Evolutionary conservation across 92 coral and sea anemone species (phyloP), one percentile per base, ranked within the genome.

Genomic region (Porites cylindrica): DNA sequence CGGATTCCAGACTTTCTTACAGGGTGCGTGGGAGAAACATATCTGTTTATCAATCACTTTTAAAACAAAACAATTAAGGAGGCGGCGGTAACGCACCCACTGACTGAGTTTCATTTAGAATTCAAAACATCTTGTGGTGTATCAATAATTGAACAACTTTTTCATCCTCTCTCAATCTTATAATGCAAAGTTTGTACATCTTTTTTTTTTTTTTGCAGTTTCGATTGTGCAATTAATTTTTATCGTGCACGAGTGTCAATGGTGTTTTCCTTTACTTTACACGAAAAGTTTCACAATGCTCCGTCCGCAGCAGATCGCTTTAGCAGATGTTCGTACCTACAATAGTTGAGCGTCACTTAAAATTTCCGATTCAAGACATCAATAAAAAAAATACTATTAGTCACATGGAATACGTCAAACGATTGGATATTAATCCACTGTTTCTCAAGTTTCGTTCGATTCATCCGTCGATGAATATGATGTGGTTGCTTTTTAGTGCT

Each of bases 61-160:
- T 38, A 38, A 38, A 38, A 3, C 47, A 38, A 38, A 38, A 38
- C 47, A 38, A 38, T 38, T 5, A 38, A 38, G 47, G 18, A 4
- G 66, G 38, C 1, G 26, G 69, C 52, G 38, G 32, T 47, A 1
- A 7, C 18, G 21, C 17, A 56, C 32, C 32, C 63, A 13, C 38
- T 51, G 16, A 11, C 7, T 64, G 17, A n/a, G 12, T 29, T n/a
- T 50, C 29, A 43, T 29, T 77, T 59, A 23, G 32, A 26, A 77
- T 77, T 77, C 69, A 77, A 77, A 77, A 62, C 66, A 11, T 50
- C 61, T 77, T 77, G 51, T n/a, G 26, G 21, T 56, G 21, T 19
- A 60, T 77, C 67, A 59, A 77, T 77, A 59, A 77, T 77, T 77
- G n/a, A 77, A 77, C 69, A 77, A 26, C 10, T 60, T 50, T 47